Evolutionary conservation across 2,797 vertebrate species (phyloP).

Genomic region (Lacerta viridis): DNA sequence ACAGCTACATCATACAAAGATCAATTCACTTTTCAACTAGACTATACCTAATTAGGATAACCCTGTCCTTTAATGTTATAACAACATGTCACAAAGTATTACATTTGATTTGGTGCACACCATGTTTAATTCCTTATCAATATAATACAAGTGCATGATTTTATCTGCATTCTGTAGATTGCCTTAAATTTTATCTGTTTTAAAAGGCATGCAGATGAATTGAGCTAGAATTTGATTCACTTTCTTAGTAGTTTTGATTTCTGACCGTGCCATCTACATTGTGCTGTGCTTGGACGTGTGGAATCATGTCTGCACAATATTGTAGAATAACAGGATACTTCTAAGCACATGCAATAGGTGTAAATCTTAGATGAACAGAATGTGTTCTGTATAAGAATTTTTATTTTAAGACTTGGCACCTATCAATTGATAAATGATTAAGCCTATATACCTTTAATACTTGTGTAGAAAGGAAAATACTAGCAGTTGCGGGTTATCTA

Average conservation of each 20-base stretch:
- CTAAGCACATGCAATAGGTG: not conserved
- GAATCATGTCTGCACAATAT: constrained; percentile 12
- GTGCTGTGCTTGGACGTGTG: not conserved
- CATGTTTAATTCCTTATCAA: not conserved
- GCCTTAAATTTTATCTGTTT: not conserved
- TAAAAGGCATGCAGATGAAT: not conserved
- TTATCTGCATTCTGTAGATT: not conserved
- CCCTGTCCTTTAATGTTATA: not conserved
- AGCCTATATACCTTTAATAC: not conserved
- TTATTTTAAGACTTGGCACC: not conserved
- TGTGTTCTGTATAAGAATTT: not conserved
- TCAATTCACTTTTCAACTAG: no score
- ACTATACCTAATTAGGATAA: no score
- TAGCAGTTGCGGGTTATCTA: not conserved
- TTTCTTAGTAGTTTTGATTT: not conserved
- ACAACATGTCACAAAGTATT: not conserved
- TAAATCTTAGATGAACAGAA: not conserved
- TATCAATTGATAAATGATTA: not conserved
- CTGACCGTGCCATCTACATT: not conserved
- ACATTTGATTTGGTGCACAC: not conserved
- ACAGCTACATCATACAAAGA: no score
- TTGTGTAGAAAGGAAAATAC: not conserved
- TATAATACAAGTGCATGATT: not conserved
- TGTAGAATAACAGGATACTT: not conserved
- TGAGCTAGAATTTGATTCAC: not conserved